These are phyloP conservation scores for Hoplodrina blanda DNA, from an alignment of 2,888 invertebrate species.

Conservation along the genomic window DNA sequence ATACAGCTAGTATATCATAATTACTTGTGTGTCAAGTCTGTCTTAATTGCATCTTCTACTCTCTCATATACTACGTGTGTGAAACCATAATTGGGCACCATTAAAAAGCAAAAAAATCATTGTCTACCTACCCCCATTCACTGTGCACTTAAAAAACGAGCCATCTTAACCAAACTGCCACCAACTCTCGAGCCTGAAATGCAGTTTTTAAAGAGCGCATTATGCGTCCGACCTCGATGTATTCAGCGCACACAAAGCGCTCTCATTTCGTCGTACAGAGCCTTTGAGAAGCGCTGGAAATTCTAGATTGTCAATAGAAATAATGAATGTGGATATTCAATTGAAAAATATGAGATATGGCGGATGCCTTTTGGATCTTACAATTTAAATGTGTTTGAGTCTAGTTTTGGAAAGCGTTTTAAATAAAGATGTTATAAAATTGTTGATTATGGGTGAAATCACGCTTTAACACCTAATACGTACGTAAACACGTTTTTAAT, in stretches of 20 bases:
- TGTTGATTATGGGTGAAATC: no score
- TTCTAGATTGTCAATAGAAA: conserved; percentile 46
- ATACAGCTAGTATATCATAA: no score
- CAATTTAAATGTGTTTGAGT: background rate
- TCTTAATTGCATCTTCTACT: background rate
- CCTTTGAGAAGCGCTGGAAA: conserved; percentile 40
- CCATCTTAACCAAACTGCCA: conserved; percentile 43
- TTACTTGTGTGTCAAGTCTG: no score
- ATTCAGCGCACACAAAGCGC: conserved; percentile 57
- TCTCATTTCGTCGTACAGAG: conserved; percentile 49
- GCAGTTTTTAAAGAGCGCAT: conserved; percentile 57
- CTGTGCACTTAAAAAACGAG: conserved; percentile 19
- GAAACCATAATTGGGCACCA: conserved; percentile 21
- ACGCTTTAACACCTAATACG: no score
- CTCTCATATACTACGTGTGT: background rate
- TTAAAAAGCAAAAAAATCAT: conserved; percentile 31
- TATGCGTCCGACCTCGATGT: conserved; percentile 60
- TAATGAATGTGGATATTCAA: conserved; percentile 39
- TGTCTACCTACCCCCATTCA: conserved; percentile 19
- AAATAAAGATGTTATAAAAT: no score
- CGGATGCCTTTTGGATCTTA: background rate
- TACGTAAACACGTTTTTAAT: no score
- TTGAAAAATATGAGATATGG: conserved; percentile 21
- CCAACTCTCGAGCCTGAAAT: conserved; percentile 39
- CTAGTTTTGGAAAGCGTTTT: background rate